Evolutionary conservation across 2,797 vertebrate species (phyloP), one percentile per base, ranked within the genome.

Genomic region (Lutra lutra): DNA sequence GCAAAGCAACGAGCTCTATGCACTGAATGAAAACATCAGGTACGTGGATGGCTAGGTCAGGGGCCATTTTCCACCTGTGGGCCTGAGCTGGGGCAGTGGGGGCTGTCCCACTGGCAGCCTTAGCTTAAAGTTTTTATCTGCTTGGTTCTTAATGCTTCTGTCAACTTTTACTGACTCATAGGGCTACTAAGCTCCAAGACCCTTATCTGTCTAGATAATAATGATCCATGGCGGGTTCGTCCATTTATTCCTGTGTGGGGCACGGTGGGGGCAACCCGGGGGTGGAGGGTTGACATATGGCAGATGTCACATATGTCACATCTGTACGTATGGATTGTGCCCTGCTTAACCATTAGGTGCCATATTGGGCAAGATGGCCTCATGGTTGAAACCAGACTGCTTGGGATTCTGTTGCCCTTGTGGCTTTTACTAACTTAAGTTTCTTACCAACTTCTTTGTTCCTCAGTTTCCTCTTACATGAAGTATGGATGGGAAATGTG

Each of bases 11-110:
- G 99, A 99, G 96, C 99, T 99, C 13, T 99, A 99, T 97, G 98
- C 97, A 0, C 99, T 99, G 79, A 99, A 99, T 10, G 99, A 99
- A 98, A 99, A 99, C 98, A 99, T 99, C 99, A 99, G 99, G 99
- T 99, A 98, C 23, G 96, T 92, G 17, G 2, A 46, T 73, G 89
- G 95, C 38, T 62, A 7, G n/a, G 0, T n/a, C 38, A 23, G 25
- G 43, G 35, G 10, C 25, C 11, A 0, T 35, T 23, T 1, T 32
- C 4, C n/a, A 4, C 20, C 14, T 60, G 25, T 56, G 79, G 51
- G 17, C 7, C 25, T 58, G 84, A 35, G 29, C 56, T 21, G 80
- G 68, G 14, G 6, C 14, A 5, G 13, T 17, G 10, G 29, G 56
- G 15, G 23, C 75, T 29, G 0, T 21, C 5, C n/a, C 1, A 0